Percentiles rank a stretch among this genome's conserved stretches.
These are phyloP conservation scores for Lycophotia porphyrea DNA, from an alignment of 2,888 invertebrate genomes.

Conservation along the genomic window DNA sequence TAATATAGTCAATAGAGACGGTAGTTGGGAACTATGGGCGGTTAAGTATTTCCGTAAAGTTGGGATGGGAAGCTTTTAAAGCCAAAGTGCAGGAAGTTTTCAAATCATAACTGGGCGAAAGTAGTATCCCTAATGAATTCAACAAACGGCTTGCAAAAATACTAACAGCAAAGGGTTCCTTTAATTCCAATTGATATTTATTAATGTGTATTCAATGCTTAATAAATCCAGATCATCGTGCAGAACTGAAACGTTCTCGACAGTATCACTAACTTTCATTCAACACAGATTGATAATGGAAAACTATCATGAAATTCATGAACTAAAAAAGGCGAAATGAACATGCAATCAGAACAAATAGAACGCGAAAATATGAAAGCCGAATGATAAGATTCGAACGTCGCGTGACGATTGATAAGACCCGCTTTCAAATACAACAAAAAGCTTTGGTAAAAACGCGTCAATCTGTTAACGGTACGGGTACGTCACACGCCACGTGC, in stretches of 20 bases:
- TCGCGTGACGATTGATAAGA: constrained; percentile 57
- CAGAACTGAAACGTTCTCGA: constrained; percentile 18
- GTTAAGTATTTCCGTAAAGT: constrained; percentile 6
- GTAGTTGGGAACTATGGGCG: constrained; percentile 20
- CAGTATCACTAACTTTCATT: constrained; percentile 11
- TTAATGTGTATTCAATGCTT: constrained; percentile 8
- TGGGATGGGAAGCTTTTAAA: background rate
- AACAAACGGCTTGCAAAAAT: background rate
- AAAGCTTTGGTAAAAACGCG: constrained; percentile 51
- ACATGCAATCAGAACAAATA: constrained; percentile 56
- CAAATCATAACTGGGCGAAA: background rate
- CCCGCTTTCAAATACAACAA: constrained; percentile 47
- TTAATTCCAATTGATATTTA: constrained; percentile 16
- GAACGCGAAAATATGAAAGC: constrained; percentile 53
- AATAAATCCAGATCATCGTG: constrained; percentile 19
- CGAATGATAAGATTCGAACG: constrained; percentile 47
- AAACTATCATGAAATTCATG: constrained; percentile 20
- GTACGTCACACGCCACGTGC: constrained; percentile 72
- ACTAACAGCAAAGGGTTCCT: background rate
- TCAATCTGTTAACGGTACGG: constrained; percentile 60
- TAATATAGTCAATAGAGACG: constrained; percentile 50
- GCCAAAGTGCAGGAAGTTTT: background rate
- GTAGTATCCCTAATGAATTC: background rate
- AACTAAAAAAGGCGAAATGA: constrained; percentile 35
- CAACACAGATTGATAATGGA: constrained; percentile 24